phyloP scores from a whole-genome alignment of 2,888 invertebrate genomes.

The Apamea epomidion region DNA sequence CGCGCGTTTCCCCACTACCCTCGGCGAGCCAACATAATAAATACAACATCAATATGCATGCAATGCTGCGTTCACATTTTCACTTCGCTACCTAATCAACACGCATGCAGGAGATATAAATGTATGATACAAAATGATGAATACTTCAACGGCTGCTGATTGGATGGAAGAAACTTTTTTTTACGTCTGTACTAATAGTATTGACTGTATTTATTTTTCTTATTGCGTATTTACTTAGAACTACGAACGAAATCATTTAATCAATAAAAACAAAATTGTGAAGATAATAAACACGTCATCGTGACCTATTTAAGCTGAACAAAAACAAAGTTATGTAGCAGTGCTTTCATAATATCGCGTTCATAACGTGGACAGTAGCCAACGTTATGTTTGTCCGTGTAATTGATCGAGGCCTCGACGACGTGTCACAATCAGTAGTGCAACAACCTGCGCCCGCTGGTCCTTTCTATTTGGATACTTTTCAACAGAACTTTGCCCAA shows the following conservation, averaged over 20 bases:
- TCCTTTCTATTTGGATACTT: slow-evolving; percentile 50
- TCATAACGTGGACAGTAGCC: slow-evolving; percentile 22
- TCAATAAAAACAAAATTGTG: not conserved
- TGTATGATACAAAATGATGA: slow-evolving; percentile 12
- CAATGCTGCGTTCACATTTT: slow-evolving; percentile 68
- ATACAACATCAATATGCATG: slow-evolving; percentile 62
- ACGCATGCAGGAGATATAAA: slow-evolving; percentile 21
- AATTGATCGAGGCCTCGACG: slow-evolving; percentile 51
- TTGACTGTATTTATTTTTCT: slow-evolving; percentile 8
- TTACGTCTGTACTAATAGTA: not conserved
- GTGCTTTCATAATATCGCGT: slow-evolving; percentile 37
- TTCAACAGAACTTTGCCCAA: not conserved
- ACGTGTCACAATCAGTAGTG: slow-evolving; percentile 51
- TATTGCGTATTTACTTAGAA: slow-evolving; percentile 18
- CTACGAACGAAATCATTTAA: slow-evolving; percentile 2
- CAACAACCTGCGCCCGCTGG: slow-evolving; percentile 55
- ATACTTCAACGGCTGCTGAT: slow-evolving; percentile 4
- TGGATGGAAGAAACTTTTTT: not conserved
- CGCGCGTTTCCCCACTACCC: slow-evolving; percentile 70
- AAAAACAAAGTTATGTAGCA: slow-evolving; percentile 32
- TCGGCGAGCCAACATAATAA: slow-evolving; percentile 50
- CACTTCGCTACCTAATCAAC: slow-evolving; percentile 40
- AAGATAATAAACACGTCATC: not conserved
- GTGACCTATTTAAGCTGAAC: not conserved
- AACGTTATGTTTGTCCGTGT: slow-evolving; percentile 27